Evolutionary conservation across 2,888 invertebrate genomes (phyloP), one percentile per base, ranked within the genome.

Genomic region (Cheilosia grossa): DNA sequence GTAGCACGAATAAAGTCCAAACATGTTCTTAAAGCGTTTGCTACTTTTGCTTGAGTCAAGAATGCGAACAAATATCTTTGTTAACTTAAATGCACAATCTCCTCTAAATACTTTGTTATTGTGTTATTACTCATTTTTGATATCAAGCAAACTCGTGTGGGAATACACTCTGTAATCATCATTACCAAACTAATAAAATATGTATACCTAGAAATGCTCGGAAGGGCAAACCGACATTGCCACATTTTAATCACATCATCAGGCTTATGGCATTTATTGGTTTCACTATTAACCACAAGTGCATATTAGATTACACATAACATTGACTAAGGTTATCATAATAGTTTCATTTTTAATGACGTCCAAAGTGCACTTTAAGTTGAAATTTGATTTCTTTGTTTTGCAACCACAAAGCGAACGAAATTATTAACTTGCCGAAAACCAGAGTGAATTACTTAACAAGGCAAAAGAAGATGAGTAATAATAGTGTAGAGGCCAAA

Each of bases 291-390:
- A 33, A 53, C 58, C 47, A 58, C 5, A 37, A 58, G 66, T 73
- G 73, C 73, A 82, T 59, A 73, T 51, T 63, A 63, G 61, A 73
- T 79, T 79, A 27, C 67, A 69, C 73, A 67, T 70, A 53, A 73
- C 67, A 83, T 69, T 69, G 79, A 44, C 47, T 69, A 47, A 59
- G 82, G 79, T 74, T 83, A 74, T 79, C 79, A 79, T 79, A 67
- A 67, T 27, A 15, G 10, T 63, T 61, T 66, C 17, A 9, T 47
- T 47, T 19, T 47, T 56, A 56, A 74, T 40, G 24, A 13, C 42
- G 72, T 21, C 27, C 72, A 82, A 72, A 78, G 78, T 82, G 42
- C 61, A 10, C 17, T 42, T 51, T 70, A 37, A 44, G 27, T 24
- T 21, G 30, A 51, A 37, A n/a, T n/a, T n/a, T n/a, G n/a, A 49